Evolutionary conservation across 2,797 vertebrate genomes (phyloP).

Genomic region (Artibeus lituratus): DNA sequence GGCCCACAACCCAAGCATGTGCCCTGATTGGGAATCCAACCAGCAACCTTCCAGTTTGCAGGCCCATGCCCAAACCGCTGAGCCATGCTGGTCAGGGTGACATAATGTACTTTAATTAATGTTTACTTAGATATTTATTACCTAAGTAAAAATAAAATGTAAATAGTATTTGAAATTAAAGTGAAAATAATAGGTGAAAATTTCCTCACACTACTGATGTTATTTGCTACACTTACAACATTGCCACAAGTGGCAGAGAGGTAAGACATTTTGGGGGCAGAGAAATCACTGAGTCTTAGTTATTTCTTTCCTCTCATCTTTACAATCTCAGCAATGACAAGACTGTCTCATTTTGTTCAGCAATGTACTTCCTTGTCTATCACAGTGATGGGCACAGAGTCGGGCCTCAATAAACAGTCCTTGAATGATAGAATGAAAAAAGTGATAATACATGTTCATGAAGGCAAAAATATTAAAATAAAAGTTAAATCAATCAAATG

Average conservation of each 20-base stretch:
- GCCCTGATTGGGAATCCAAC: neutral
- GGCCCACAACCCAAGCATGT: neutral
- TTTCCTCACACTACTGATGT: neutral
- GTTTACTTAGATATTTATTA: neutral
- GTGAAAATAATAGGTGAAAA: neutral
- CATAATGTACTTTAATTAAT: neutral
- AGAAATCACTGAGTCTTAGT: neutral
- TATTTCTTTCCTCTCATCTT: conserved; percentile 14
- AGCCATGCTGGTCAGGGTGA: neutral
- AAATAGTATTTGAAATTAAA: conserved; percentile 5
- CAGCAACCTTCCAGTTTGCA: neutral
- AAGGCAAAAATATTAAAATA: neutral
- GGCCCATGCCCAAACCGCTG: neutral
- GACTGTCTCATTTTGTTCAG: neutral
- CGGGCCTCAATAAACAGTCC: neutral
- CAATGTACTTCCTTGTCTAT: neutral
- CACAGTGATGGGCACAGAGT: no score
- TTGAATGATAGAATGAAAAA: neutral
- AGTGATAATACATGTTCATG: neutral
- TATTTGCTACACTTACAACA: neutral
- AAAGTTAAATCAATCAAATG: neutral
- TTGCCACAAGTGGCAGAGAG: neutral
- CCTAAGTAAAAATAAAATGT: neutral
- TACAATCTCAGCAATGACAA: neutral
- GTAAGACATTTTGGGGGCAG: neutral